Evolutionary conservation across 2,797 vertebrate species (phyloP).

Genomic region (Helarctos malayanus): DNA sequence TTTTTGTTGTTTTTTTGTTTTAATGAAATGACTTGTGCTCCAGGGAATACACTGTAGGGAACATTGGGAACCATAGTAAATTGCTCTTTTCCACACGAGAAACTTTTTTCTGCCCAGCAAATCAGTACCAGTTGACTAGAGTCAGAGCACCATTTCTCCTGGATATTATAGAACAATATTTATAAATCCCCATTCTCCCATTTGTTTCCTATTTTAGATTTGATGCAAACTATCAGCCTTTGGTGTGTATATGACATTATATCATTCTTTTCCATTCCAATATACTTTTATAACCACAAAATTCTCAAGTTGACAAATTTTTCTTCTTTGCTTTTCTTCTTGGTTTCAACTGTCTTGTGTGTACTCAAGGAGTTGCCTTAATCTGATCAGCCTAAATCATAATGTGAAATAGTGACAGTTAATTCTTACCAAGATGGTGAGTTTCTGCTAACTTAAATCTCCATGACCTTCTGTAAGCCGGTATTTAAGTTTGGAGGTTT

Average conservation of each 20-base stretch:
- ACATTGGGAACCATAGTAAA: background rate
- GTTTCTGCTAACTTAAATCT: background rate
- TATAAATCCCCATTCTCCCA: slow-evolving; percentile 21
- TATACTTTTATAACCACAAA: background rate
- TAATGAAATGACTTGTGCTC: background rate
- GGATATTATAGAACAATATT: background rate
- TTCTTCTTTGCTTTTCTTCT: slow-evolving; percentile 1
- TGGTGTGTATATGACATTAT: background rate
- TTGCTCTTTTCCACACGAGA: background rate
- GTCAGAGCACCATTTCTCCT: background rate
- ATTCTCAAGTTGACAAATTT: slow-evolving; percentile 30
- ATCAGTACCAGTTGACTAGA: background rate
- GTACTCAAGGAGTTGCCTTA: background rate
- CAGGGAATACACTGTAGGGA: background rate
- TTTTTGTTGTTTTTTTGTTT: background rate
- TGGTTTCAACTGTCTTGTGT: background rate
- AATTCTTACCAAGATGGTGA: background rate
- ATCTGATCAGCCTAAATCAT: background rate
- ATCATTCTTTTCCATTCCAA: background rate
- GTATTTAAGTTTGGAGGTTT: background rate
- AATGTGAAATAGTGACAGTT: background rate
- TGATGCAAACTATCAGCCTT: background rate
- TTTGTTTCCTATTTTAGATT: slow-evolving; percentile 2
- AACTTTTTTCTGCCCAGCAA: background rate
- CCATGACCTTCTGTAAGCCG: background rate